These are phyloP conservation scores for Ptychodera flava DNA, from an alignment of 35 echinoderm and acorn worm species.

Conservation along the genomic window DNA sequence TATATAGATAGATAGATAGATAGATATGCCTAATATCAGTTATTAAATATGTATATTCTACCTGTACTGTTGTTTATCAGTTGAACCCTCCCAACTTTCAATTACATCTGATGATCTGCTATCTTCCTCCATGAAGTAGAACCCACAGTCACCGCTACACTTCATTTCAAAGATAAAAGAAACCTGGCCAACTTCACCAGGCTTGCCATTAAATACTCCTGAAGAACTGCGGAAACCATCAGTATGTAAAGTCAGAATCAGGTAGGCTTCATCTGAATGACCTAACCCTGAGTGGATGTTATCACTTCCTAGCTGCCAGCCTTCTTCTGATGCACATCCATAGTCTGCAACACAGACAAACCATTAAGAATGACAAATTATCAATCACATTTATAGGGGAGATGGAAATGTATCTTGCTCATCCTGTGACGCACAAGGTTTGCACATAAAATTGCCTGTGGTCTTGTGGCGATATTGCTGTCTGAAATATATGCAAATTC, in stretches of 20 bases:
- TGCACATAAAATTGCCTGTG: too few relatives aligned
- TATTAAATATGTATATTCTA: too few relatives aligned
- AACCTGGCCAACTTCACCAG: slow-evolving; percentile 43
- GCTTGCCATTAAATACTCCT: slow-evolving; percentile 66
- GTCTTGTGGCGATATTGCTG: too few relatives aligned
- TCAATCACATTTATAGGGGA: too few relatives aligned
- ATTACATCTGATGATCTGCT: slow-evolving; percentile 40
- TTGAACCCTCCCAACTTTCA: slow-evolving; percentile 50
- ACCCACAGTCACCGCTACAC: slow-evolving; percentile 54
- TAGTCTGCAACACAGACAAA: slow-evolving; percentile 5
- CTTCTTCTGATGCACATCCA: slow-evolving; percentile 49
- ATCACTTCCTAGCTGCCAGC: slow-evolving; percentile 59
- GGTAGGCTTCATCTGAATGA: slow-evolving; percentile 81
- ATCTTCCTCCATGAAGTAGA: slow-evolving; percentile 83
- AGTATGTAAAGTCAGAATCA: slow-evolving; percentile 52
- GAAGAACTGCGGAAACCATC: slow-evolving; percentile 42
- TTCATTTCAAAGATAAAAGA: slow-evolving; percentile 74
- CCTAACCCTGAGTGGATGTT: slow-evolving; percentile 79
- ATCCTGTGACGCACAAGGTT: too few relatives aligned
- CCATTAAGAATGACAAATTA: too few relatives aligned
- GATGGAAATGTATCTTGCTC: too few relatives aligned
- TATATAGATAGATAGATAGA: too few relatives aligned
- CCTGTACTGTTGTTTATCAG: slow-evolving; percentile 39
- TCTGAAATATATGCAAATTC: background rate
- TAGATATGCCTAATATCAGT: too few relatives aligned